phyloP scores from a whole-genome alignment of 2,888 invertebrate species.

The Nowickia ferox region DNA sequence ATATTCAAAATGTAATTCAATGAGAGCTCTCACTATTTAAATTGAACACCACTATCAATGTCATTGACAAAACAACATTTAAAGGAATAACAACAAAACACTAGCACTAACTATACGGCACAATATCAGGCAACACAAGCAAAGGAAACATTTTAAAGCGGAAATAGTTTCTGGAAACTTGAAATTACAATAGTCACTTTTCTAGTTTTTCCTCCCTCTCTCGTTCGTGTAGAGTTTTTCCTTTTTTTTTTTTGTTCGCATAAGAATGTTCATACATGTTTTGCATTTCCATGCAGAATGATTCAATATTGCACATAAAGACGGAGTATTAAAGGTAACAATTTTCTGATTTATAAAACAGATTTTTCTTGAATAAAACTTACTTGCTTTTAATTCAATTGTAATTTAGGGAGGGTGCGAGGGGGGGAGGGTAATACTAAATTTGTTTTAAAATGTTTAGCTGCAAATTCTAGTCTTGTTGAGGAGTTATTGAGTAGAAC shows the following conservation, averaged over 20 bases:
- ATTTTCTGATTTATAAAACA: background rate
- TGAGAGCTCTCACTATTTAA: conserved; percentile 65
- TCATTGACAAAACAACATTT: conserved; percentile 62
- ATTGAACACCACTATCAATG: conserved; percentile 68
- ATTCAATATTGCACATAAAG: background rate
- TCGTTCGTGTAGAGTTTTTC: background rate
- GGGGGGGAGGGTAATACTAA: too few species aligned
- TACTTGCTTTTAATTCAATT: background rate
- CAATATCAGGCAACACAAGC: conserved; percentile 53
- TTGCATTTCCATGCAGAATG: conserved; percentile 1
- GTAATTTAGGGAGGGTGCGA: too few species aligned
- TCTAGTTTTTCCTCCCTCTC: background rate
- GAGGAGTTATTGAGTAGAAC: too few species aligned
- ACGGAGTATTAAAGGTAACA: background rate
- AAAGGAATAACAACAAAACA: conserved; percentile 14
- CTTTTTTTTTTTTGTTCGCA: background rate
- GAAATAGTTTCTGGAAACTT: conserved; percentile 72
- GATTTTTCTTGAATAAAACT: background rate
- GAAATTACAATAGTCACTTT: conserved; percentile 69
- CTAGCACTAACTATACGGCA: background rate
- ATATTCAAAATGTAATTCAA: conserved; percentile 71
- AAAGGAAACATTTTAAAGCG: conserved; percentile 71
- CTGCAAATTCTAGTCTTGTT: too few species aligned
- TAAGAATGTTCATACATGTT: background rate
- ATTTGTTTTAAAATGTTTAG: too few species aligned